Evolutionary conservation across 2,113 vertebrate genomes (phyloP).

Genomic region (Eonycteris spelaea): DNA sequence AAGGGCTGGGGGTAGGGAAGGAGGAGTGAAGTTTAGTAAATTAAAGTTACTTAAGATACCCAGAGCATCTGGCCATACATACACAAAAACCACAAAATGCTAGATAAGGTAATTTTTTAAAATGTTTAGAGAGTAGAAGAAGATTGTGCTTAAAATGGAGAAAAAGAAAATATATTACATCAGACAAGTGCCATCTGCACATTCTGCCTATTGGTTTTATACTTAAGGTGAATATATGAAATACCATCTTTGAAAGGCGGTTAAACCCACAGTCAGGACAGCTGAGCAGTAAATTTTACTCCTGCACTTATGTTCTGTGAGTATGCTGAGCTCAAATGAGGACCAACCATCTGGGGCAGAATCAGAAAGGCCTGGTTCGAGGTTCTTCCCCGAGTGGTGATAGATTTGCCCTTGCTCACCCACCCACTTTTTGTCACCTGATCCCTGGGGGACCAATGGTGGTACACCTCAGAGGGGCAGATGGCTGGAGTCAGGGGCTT

Average conservation of each 20-base stretch:
- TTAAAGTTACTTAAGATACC: conserved; percentile 43
- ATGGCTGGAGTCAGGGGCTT: neutral
- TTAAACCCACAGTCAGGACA: neutral
- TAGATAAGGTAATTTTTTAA: neutral
- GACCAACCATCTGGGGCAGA: neutral
- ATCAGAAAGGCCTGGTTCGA: neutral
- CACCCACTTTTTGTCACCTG: neutral
- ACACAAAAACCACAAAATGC: neutral
- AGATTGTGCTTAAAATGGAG: neutral
- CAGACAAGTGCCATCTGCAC: neutral
- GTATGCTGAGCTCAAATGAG: neutral
- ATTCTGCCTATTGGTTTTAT: neutral
- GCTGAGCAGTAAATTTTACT: neutral
- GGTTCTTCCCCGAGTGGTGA: neutral
- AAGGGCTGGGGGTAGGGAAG: conserved; percentile 87
- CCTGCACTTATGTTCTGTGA: neutral
- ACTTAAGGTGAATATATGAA: neutral
- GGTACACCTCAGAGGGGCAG: neutral
- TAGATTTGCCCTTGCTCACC: neutral
- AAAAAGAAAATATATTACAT: neutral
- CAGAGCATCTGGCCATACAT: neutral
- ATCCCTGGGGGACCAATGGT: neutral
- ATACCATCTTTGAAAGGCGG: neutral
- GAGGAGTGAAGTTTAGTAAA: conserved; percentile 69
- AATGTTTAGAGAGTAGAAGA: neutral